Evolutionary conservation across 2,888 invertebrate genomes (phyloP), one percentile per base, ranked within the genome.

Genomic region (Hirtodrosophila histrioides): DNA sequence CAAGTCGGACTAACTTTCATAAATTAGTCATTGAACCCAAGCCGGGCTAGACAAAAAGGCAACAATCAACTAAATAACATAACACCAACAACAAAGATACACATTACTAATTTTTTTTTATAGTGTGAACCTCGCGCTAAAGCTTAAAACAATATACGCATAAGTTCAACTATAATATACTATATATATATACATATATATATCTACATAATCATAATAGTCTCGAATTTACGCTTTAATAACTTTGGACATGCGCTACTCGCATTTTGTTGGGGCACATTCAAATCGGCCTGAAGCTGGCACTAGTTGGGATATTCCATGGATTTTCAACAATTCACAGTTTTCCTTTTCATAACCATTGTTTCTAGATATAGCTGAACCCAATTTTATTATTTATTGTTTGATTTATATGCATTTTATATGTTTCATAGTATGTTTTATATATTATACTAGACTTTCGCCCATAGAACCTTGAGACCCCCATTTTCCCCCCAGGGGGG

Each of bases 21-120:
- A 84, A 84, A 84, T 86, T 86, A 86, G 86, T 78, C 86, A 84
- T 86, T 86, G 86, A 86, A 84, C 84, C 67, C 73, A 64, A 58
- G 53, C 65, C 27, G 6, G 67, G 54, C 33, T 61, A 40, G 53
- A 44, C 53, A 55, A 70, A 64, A 66, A 58, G 48, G 44, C 56
- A 61, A 75, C 71, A 78, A 66, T 68, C 67, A 75, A 57, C 78
- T 75, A 69, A 79, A 82, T 73, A 64, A 44, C 77, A 63, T 56
- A 61, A 40, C 49, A 66, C 51, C 53, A 60, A 49, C 45, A 62
- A 46, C 53, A 57, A 46, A 57, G 54, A 40, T 53, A 68, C 31
- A 31, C 69, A 69, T 49, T 66, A 69, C 85, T 76, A 82, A 84
- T 82, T 82, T 81, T 71, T 29, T 75, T 69, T 73, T 75, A 70